Evolutionary conservation across 1,140 invertebrate genomes (phyloP), one percentile per base, ranked within the genome.

Genomic region (Listronotus bonariensis): DNA sequence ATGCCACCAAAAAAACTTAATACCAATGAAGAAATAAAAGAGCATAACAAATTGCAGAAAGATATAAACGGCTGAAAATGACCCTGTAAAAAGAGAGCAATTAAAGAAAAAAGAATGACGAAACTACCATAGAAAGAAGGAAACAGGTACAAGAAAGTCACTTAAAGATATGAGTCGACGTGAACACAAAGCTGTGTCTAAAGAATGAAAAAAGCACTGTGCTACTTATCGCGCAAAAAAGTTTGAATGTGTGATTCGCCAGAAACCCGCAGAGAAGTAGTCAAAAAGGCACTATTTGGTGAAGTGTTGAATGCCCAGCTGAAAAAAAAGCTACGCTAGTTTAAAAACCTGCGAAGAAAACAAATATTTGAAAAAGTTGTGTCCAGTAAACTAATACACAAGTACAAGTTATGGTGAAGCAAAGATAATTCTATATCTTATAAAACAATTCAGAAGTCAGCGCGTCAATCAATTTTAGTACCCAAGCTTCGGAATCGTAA

Each of bases 91-190:
- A 43, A 17, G 15, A 17, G 15, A 17, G 6, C 6, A 43, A 14
- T 6, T n/a, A 12, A 43, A 17, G 12, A 12, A 43, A 6, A 43
- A 43, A 17, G 15, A 43, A 6, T 5, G 15, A 5, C 12, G 12
- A 12, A 43, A 17, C 15, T 14, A 17, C 4, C 12, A 43, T 5
- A 5, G 5, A 43, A 53, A 18, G 36, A 53, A 38, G 51, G 67
- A 70, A 73, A 72, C n/a, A 54, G 67, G 63, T 58, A 56, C 54
- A 7, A 36, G 66, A 36, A 72, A 72, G 54, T 56, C 64, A 60
- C 65, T 70, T 11, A 69, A 71, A 34, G 58, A 74, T 41, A 53
- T 53, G 51, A 53, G 52, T 41, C 62, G 49, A 38, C 69, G 63
- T 54, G 72, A 73, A 17, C 43, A 61, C 52, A n/a, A 43, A 52